These are phyloP conservation scores for Eucriotettix oculatus DNA, from an alignment of 2,888 invertebrate species.

Conservation along the genomic window DNA sequence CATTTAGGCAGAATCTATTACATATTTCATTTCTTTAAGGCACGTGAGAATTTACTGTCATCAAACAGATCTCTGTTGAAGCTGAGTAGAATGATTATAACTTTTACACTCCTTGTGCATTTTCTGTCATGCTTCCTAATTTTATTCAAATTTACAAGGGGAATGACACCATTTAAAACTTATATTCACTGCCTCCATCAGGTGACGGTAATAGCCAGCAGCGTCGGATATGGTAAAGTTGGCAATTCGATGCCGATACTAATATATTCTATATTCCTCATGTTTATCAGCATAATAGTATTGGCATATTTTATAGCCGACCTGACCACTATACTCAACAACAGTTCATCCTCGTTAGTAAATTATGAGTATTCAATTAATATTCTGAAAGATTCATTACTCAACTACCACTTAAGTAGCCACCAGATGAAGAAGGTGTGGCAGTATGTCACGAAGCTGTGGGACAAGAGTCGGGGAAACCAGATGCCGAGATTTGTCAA, in stretches of 20 bases:
- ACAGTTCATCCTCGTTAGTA: constrained; percentile 32
- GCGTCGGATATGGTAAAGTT: constrained; percentile 34
- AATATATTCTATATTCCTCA: constrained; percentile 30
- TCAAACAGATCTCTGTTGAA: neutral
- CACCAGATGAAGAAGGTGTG: constrained; percentile 37
- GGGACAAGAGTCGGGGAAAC: constrained; percentile 34
- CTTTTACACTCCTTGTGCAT: constrained; percentile 6
- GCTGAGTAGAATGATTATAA: neutral
- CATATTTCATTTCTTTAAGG: neutral
- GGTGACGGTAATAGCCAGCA: constrained; percentile 32
- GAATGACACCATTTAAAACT: neutral
- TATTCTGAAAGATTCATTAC: constrained; percentile 31
- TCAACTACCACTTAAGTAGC: constrained; percentile 31
- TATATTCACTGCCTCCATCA: constrained; percentile 34
- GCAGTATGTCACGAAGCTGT: constrained; percentile 34
- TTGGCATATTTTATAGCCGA: constrained; percentile 37
- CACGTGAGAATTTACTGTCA: neutral
- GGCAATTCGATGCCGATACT: constrained; percentile 32
- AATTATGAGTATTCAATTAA: constrained; percentile 34
- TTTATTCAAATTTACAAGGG: neutral
- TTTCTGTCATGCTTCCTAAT: neutral
- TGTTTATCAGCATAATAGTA: constrained; percentile 33
- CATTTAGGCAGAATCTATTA: neutral
- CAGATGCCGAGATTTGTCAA: constrained; percentile 19
- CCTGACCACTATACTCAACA: constrained; percentile 35